These are phyloP conservation scores for Nycticebus coucang DNA, from an alignment of 2,113 vertebrate genomes.

Conservation along the genomic window DNA sequence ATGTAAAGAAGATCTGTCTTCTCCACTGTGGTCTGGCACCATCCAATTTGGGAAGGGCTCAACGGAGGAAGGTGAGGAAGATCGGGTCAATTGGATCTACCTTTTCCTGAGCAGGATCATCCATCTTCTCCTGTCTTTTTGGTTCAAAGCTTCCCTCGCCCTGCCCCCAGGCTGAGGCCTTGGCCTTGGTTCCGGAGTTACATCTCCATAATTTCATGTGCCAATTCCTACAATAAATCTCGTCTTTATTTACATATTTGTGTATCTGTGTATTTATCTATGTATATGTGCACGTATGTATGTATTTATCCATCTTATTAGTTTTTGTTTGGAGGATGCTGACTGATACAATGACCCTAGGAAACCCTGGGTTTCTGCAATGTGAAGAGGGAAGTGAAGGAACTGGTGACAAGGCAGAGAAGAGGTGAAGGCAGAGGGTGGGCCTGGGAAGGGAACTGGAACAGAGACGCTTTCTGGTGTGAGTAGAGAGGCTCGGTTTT, in stretches of 20 bases:
- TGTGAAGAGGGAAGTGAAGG: not conserved
- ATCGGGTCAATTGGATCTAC: not conserved
- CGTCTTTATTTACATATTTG: not conserved
- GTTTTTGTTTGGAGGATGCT: not conserved
- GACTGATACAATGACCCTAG: not conserved
- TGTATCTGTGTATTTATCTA: not conserved
- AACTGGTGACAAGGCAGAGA: not conserved
- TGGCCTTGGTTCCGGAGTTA: not conserved
- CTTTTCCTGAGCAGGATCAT: not conserved
- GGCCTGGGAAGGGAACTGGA: not conserved
- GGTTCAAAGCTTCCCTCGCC: not conserved
- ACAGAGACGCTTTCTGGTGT: not conserved
- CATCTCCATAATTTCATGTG: not conserved
- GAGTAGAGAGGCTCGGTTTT: not conserved
- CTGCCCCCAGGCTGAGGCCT: not conserved
- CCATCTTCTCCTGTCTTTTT: too few relatives aligned
- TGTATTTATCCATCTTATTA: not conserved
- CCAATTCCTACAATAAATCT: not conserved
- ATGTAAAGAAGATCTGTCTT: not conserved
- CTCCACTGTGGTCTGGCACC: not conserved
- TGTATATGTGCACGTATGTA: not conserved
- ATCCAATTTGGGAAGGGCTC: not conserved
- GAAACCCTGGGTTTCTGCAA: not conserved
- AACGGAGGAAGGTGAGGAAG: not conserved
- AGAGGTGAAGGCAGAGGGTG: not conserved